Conservation (phyloP, 2,113 vertebrate genomes). For the Ellobius talpinus region DNA sequence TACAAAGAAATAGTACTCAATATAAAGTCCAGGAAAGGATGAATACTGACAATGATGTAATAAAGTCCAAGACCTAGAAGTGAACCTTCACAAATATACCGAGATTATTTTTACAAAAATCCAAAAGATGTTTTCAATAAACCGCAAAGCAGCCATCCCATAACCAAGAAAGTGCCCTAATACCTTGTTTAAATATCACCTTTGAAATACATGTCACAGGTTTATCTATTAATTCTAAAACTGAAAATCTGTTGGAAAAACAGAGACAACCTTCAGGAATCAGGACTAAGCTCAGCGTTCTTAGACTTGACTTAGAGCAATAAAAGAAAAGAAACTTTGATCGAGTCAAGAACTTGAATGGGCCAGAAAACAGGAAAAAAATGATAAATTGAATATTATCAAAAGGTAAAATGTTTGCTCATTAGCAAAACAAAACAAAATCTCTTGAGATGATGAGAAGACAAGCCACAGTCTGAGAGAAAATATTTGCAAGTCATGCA, state of each 20-base stretch:
- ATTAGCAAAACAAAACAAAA: not conserved
- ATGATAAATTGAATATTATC: not conserved
- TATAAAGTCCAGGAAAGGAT: not conserved
- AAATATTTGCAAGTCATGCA: not conserved
- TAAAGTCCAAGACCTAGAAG: not conserved
- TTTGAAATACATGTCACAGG: not conserved
- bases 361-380: not conserved
- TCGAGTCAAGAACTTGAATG: not conserved
- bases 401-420: not conserved
- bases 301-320: not conserved
- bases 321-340: not conserved
- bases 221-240: not conserved
- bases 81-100: not conserved
- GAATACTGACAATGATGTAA: not conserved
- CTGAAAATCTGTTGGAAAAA: not conserved
- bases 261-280: not conserved
- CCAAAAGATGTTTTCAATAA: not conserved
- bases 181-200: not conserved
- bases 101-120: not conserved
- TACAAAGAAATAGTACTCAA: not conserved
- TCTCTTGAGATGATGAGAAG: not conserved
- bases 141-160: not conserved
- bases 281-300: not conserved
- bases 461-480: not conserved
- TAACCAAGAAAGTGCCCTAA: not conserved